Evolutionary conservation across 2,113 vertebrate species (phyloP), one percentile per base, ranked within the genome.

Genomic region (Poicephalus meyeri): DNA sequence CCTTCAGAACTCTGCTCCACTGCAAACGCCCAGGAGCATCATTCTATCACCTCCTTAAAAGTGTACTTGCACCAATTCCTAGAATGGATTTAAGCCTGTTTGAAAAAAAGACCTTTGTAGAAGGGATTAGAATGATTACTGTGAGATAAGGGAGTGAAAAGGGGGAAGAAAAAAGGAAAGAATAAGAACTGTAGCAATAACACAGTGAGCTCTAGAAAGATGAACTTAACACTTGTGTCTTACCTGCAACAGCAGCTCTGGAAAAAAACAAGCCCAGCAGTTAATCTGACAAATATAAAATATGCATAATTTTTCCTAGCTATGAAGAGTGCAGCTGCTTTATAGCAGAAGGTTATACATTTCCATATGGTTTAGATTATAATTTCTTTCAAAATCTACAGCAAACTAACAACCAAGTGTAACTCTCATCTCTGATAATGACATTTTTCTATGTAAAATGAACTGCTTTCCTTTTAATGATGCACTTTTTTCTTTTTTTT

Each of bases 201-300:
- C 6, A 81, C 42, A 91, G 10, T 8, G 19, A 88, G 39, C 47
- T 68, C 65, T 77, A 69, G 96, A 95, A 96, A 93, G 18, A 80
- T 79, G 53, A 93, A 92, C 82, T 91, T 44, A 15, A 21, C 94
- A 92, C 87, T 96, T 96, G 53, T 92, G 70, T 96, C 47, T 91
- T 91, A 72, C n/a, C 58, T 95, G 65, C 55, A 94, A 80, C 18
- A 49, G 91, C 56, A 69, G 52, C 90, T 96, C 95, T 96, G 78
- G 94, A 73, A 95, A 93, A 96, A 97, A 84, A 24, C 71, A 97
- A 97, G 97, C 46, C 69, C 76, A 96, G 80, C 58, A 95, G 96
- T 96, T 96, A 97, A 97, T 96, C 90, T 94, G 89, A 96, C 94
- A 98, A 89, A 85, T 80, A 97, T 53, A 96, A 98, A 94, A 96